A percentile compares a stretch with the other conserved stretches of the same genome.
phyloP scores from a whole-genome alignment of 2,888 invertebrate species.

The Andrena bucephala region DNA sequence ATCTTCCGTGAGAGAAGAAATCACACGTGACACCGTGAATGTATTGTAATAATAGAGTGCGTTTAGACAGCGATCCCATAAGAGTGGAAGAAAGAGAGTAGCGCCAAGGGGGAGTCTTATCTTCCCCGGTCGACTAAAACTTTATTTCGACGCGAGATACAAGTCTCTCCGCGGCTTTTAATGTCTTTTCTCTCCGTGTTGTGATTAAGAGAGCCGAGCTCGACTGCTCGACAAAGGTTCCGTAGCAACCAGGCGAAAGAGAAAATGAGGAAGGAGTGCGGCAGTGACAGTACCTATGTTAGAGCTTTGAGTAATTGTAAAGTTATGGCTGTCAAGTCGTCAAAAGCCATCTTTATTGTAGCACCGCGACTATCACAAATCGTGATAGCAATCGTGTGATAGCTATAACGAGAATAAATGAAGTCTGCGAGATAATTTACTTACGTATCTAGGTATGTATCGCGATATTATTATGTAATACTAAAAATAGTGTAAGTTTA shows the following conservation, averaged over 20 bases:
- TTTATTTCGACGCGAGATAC: constrained; percentile 82
- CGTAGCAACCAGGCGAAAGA: constrained; percentile 59
- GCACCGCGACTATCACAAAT: constrained; percentile 66
- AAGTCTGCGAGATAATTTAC: constrained; percentile 9
- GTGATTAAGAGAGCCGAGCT: constrained; percentile 82
- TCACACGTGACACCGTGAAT: constrained; percentile 65
- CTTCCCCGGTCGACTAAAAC: constrained; percentile 80
- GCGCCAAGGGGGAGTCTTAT: constrained; percentile 82
- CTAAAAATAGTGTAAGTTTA: background rate
- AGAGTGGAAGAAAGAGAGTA: constrained; percentile 70
- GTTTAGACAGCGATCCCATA: constrained; percentile 70
- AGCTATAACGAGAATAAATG: background rate
- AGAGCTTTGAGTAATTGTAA: constrained; percentile 83
- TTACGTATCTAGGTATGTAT: background rate
- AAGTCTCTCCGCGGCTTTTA: constrained; percentile 78
- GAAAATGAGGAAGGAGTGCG: constrained; percentile 41
- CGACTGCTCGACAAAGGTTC: constrained; percentile 67
- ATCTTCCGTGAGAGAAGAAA: constrained; percentile 67
- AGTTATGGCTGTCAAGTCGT: constrained; percentile 79
- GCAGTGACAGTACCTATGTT: constrained; percentile 45
- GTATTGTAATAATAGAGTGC: constrained; percentile 71
- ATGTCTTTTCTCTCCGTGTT: constrained; percentile 83
- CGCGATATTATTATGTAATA: background rate
- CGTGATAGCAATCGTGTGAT: constrained; percentile 62
- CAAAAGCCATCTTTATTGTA: constrained; percentile 73